Conservation (phyloP, 2,113 vertebrate genomes). For the western clawed frog (Xenopus tropicalis) region UCB_Xtro_10.0 CM004445.2:143633001-143633500, state of each 20-base stretch:
- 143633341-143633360: slow-evolving; percentile 64
- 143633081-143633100: background rate
- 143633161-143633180: background rate
- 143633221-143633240: background rate
- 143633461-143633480: background rate
- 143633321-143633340: slow-evolving; percentile 67
- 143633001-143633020: background rate
- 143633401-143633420: background rate
- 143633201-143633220: background rate
- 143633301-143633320: slow-evolving; percentile 73
- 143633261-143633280: no score
- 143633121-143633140: background rate
- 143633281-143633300: slow-evolving; percentile 59
- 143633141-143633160: background rate
- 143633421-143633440: background rate
- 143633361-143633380: slow-evolving; percentile 74
- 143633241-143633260: background rate
- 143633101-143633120: background rate
- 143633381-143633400: slow-evolving; percentile 61
- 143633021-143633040: background rate
- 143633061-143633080: background rate
- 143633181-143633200: background rate
- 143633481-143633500: background rate
- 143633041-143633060: no score
- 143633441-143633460: background rate